These are phyloP conservation scores for Nomada fabriciana DNA, from an alignment of 2,888 invertebrate species.

Conservation along the genomic window DNA sequence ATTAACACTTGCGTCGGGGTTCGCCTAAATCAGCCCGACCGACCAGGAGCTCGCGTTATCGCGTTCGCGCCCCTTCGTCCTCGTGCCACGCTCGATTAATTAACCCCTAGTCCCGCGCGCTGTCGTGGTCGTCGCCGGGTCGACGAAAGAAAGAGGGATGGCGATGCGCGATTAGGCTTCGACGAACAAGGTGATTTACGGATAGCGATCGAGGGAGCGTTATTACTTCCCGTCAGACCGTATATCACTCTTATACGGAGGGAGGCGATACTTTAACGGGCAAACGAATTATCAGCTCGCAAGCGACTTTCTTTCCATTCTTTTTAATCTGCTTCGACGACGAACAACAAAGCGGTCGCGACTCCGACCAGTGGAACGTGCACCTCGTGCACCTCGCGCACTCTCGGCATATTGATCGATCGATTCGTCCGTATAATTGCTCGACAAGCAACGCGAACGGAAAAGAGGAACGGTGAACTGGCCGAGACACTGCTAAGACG, in stretches of 20 bases:
- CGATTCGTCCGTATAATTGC: constrained; percentile 68
- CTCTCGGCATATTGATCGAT: constrained; percentile 57
- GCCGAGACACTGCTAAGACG: constrained; percentile 40
- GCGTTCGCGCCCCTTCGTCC: constrained; percentile 22
- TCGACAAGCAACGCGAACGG: constrained; percentile 50
- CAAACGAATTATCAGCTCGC: constrained; percentile 51
- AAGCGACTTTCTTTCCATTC: constrained; percentile 20
- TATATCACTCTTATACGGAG: constrained; percentile 43
- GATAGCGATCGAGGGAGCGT: constrained; percentile 52
- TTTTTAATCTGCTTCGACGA: constrained; percentile 32
- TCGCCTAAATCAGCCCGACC: constrained; percentile 62
- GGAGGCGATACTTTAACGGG: constrained; percentile 43
- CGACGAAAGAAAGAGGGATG: constrained; percentile 36
- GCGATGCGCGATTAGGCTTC: constrained; percentile 47
- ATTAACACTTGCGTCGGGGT: constrained; percentile 77
- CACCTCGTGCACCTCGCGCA: not conserved
- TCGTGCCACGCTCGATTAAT: constrained; percentile 28
- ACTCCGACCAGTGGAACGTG: not conserved
- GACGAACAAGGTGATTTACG: constrained; percentile 58
- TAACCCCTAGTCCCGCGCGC: constrained; percentile 15
- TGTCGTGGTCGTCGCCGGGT: not conserved
- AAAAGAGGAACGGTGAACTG: constrained; percentile 5
- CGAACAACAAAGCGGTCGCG: constrained; percentile 13
- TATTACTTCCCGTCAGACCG: constrained; percentile 57
- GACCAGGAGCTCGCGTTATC: constrained; percentile 42